These are phyloP conservation scores for Poeciliopsis gracilis DNA, from an alignment of 2,797 vertebrate species.

Conservation along the genomic window DNA sequence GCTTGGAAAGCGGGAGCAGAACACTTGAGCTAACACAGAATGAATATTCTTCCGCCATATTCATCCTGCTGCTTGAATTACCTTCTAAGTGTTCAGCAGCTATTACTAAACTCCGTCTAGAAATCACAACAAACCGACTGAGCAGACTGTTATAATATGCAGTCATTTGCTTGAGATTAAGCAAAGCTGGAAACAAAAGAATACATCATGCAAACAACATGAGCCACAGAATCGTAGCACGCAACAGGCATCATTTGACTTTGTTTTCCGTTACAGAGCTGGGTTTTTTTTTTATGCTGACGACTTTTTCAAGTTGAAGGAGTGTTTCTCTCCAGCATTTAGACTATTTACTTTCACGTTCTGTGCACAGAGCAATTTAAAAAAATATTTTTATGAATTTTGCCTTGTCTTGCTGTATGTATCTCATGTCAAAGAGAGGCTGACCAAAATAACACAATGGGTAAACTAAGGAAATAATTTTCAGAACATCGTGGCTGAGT, in stretches of 20 bases:
- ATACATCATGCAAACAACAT: background rate
- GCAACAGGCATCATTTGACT: background rate
- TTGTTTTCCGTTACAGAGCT: background rate
- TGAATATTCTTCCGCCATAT: slow-evolving; percentile 5
- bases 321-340: background rate
- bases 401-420: background rate
- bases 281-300: background rate
- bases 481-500: slow-evolving; percentile 13
- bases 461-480: slow-evolving; percentile 3
- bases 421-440: slow-evolving; percentile 13
- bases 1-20: slow-evolving; percentile 25
- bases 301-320: background rate
- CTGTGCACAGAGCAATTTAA: background rate
- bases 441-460: slow-evolving; percentile 11
- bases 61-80: slow-evolving; percentile 30
- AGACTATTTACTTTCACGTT: background rate
- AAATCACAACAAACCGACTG: slow-evolving; percentile 12
- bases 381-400: background rate
- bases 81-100: background rate
- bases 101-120: slow-evolving; percentile 4
- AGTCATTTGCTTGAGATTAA: background rate
- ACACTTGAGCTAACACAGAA: slow-evolving; percentile 26
- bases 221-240: background rate
- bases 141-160: slow-evolving; percentile 12
- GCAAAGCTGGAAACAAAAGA: background rate